Evolutionary conservation across 2,888 invertebrate genomes (phyloP), one percentile per base, ranked within the genome.

Genomic region (Thysanoteuthis rhombus): DNA sequence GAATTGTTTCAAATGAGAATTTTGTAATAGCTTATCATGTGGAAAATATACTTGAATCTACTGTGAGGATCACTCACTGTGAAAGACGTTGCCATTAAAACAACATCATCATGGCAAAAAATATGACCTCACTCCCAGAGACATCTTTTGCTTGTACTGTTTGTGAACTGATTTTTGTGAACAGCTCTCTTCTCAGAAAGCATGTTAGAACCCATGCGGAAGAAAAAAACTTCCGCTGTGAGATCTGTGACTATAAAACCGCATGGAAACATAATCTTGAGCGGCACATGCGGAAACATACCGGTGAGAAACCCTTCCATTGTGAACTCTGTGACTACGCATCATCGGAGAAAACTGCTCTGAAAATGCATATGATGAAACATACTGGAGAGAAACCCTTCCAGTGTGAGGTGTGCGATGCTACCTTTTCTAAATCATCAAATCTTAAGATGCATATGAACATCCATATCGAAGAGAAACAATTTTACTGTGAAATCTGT

Each of bases 401-500:
- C 40, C 89, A 39, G 28, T 42, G 93, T 42, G 93, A 32, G 1
- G 25, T n/a, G 32, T 89, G 36, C 75, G 89, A 38, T 39, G 32
- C 32, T 38, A 75, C 38, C 75, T 92, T 89, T 52, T 47, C 38
- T 47, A 89, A 47, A 19, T 19, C 4, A 19, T 47, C 19, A 3
- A 47, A 94, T 94, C 42, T 42, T 42, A 94, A 94, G 92, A 94
- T 94, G 19, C 95, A 95, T n/a, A 93, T 94, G 8, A 93, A 94
- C 32, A 95, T 94, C 90, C 95, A 95, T 42, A 93, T 94, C 45
- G 94, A 94, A 25, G 94, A 94, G 39, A 94, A 94, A 42, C 95
- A 94, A 2, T 95, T 94, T 93, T 94, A 94, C 90, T 95, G 95
- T 94, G 95, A 95, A 38, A 90, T 95, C 19, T 95, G 95, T 91